These are phyloP conservation scores for Rhopalosiphum padi DNA, from an alignment of 1,140 invertebrate genomes.

Conservation along the genomic window DNA sequence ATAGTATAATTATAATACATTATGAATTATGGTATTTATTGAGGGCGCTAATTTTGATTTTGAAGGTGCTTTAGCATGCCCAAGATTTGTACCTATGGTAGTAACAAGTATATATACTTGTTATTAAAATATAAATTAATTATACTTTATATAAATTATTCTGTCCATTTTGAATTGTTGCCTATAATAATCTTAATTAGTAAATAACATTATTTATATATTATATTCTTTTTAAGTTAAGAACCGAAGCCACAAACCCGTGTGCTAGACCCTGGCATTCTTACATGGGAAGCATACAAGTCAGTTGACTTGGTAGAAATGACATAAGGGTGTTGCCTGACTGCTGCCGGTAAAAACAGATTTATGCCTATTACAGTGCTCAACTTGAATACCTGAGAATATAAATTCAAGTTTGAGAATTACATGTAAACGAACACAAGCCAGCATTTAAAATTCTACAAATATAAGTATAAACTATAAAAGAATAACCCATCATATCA, in stretches of 20 bases:
- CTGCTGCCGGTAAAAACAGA: neutral
- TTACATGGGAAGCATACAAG: neutral
- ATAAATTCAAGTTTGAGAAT: neutral
- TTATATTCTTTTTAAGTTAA: neutral
- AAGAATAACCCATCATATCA: neutral
- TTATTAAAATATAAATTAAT: neutral
- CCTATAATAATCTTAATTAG: neutral
- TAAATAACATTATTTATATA: neutral
- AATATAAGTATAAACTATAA: neutral
- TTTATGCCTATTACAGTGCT: neutral
- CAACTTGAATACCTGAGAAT: neutral
- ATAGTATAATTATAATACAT: too few species aligned
- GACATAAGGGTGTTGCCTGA: neutral
- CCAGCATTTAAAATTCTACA: neutral
- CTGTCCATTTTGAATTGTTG: neutral
- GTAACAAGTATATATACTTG: neutral
- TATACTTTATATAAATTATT: too few species aligned
- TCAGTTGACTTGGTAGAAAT: too few species aligned
- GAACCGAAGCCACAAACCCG: rapidly evolving
- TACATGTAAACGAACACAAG: neutral
- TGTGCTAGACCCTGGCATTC: neutral
- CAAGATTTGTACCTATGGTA: too few species aligned
- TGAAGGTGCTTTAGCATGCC: too few species aligned
- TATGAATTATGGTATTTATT: too few species aligned
- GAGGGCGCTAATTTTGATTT: too few species aligned